Evolutionary conservation across 1,140 invertebrate genomes (phyloP), one percentile per base, ranked within the genome.

Genomic region (Proctacanthus coquilletti): DNA sequence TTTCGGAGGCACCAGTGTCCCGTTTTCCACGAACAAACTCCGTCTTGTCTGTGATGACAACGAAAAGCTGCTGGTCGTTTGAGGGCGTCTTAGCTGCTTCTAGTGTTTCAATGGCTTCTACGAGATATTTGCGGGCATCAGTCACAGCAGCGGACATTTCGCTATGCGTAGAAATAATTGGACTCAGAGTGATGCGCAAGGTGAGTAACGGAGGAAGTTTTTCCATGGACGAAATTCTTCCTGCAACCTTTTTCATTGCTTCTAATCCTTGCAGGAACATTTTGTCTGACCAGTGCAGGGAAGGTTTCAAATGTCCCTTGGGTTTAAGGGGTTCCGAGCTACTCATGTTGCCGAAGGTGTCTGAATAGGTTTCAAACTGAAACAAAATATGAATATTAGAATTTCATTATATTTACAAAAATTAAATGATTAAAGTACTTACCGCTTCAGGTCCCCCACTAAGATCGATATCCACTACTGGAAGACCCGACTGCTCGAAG

Each of bases 81-180:
- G 20, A 39, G 40, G 31, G 61, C 52, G 2, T 50, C 39, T 10
- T 57, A 47, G n/a, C n/a, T n/a, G n/a, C n/a, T n/a, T n/a, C 54
- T 18, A 81, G 46, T 5, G 65, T 59, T 30, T 62, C 48, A 10
- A 80, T 47, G 4, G 66, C 69, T 33, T 73, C 62, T 50, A 66
- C 70, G 4, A 81, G 52, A 13, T 83, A 45, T 39, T 69, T 63
- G 41, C 74, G 69, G 32, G 79, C 79, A 64, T 84, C 80, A 44
- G 69, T 68, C 5, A 70, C 61, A 47, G 72, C 64, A 13, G 69
- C 52, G 2, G 80, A 80, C 47, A 75, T 72, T 36, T 70, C 68
- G 5, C 77, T 77, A 59, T 84, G 71, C 10, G 53, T 52, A 42
- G 44, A 54, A 38, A 36, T 51, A 39, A 51, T 42, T 21, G 45